Conservation (phyloP, 2,113 vertebrate species). For the Cisticola juncidis region DNA sequence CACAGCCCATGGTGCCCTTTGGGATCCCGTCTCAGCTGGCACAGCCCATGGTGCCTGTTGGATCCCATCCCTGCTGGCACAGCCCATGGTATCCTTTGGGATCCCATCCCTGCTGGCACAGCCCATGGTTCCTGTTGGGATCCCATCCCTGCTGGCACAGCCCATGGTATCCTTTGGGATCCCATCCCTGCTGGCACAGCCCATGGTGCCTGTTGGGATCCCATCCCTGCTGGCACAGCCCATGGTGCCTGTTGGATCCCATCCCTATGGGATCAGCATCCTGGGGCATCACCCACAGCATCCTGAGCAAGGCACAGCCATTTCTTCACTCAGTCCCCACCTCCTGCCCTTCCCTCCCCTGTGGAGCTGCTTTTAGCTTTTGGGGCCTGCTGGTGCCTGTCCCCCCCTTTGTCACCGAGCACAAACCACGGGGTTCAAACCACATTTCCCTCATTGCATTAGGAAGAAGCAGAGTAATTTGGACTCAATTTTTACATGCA, state of each 20-base stretch:
- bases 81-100: fast-evolving
- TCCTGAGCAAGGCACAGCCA: fast-evolving
- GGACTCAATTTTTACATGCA: conserved; percentile 37
- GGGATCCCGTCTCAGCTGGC: fast-evolving
- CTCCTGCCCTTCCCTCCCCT: neutral
- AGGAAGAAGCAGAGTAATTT: neutral
- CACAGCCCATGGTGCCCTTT: no score
- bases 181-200: neutral
- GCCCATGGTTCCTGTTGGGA: fast-evolving
- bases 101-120: fast-evolving
- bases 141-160: fast-evolving
- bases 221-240: fast-evolving
- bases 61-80: neutral
- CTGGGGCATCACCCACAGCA: neutral
- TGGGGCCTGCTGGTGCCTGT: neutral
- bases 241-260: fast-evolving
- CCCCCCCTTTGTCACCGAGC: fast-evolving
- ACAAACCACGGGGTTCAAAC: neutral
- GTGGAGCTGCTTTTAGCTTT: neutral
- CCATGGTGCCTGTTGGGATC: fast-evolving
- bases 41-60: fast-evolving
- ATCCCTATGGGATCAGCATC: fast-evolving
- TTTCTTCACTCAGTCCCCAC: fast-evolving
- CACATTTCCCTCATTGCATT: neutral
- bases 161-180: neutral